Evolutionary conservation across 2,113 vertebrate genomes (phyloP).

Genomic region (Formicarius rufipectus): DNA sequence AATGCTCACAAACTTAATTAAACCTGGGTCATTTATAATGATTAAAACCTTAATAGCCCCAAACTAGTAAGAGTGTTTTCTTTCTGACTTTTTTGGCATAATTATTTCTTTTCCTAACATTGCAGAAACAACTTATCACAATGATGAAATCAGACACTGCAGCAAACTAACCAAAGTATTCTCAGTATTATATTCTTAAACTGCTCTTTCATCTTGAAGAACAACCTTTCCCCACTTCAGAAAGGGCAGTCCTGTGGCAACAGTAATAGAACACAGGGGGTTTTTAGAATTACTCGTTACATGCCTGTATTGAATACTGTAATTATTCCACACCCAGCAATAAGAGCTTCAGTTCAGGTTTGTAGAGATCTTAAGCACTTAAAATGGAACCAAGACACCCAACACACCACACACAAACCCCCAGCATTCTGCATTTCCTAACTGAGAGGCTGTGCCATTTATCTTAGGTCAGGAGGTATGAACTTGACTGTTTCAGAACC

Average conservation of each 20-base stretch:
- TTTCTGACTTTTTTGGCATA: background rate
- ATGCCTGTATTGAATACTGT: background rate
- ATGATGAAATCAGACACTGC: background rate
- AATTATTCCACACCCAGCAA: background rate
- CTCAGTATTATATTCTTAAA: background rate
- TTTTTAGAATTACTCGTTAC: background rate
- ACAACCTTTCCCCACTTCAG: background rate
- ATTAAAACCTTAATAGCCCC: background rate
- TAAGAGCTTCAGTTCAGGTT: background rate
- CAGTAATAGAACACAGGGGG: background rate
- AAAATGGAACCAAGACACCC: background rate
- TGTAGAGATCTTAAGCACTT: background rate
- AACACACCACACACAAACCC: background rate
- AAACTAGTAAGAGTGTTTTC: background rate
- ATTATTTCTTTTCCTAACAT: background rate
- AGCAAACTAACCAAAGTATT: background rate
- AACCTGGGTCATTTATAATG: background rate
- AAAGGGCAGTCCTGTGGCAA: background rate
- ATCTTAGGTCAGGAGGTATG: background rate
- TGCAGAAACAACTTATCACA: background rate
- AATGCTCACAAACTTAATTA: conserved; percentile 32
- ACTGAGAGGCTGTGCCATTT: background rate
- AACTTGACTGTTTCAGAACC: background rate
- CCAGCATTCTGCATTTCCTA: background rate
- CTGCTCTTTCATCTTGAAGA: background rate